Evolutionary conservation across 2,797 vertebrate genomes (phyloP), one percentile per base, ranked within the genome.

Genomic region (Paguma larvata): DNA sequence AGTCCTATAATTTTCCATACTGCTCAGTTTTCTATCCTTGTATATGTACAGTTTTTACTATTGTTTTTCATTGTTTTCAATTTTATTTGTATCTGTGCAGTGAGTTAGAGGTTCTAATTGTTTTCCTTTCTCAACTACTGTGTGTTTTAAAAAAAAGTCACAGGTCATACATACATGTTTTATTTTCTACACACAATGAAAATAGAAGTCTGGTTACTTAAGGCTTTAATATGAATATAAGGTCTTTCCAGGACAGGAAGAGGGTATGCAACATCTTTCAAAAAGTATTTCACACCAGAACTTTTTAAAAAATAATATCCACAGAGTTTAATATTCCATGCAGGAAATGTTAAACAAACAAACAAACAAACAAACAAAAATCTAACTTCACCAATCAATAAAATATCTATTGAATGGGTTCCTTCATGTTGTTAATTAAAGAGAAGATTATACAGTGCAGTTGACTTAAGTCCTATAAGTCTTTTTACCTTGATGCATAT

Each of bases 121-220:
- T 83, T 96, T 91, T 68, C 19, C 30, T 75, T 72, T 78, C 79
- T 92, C 12, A 27, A 21, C 18, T 78, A 32, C 72, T 59, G 44
- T 41, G 3, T 70, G 8, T 4, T 85, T 72, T 85, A 4, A 32
- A 34, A 84, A 56, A 53, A 56, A 67, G 18, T 53, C 6, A 19
- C 10, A 77, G 27, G 32, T 63, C 51, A 34, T 46, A 34, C 11
- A 23, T 63, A 41, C 11, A 32, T 73, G 10, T 92, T 79, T 68
- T 94, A 34, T 93, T 93, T 87, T 68, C 41, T 46, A 46, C 11
- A 65, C 18, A 44, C n/a, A 94, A 44, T 90, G 41, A 63, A 94
- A 96, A 70, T 34, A 25, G 18, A 89, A 95, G 7, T 86, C 48
- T 87, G 21, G 13, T 32, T 91, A 16, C 41, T 68, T 68, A 80